Evolutionary conservation across 2,888 invertebrate species (phyloP).

Genomic region (Barypeithes pellucidus): DNA sequence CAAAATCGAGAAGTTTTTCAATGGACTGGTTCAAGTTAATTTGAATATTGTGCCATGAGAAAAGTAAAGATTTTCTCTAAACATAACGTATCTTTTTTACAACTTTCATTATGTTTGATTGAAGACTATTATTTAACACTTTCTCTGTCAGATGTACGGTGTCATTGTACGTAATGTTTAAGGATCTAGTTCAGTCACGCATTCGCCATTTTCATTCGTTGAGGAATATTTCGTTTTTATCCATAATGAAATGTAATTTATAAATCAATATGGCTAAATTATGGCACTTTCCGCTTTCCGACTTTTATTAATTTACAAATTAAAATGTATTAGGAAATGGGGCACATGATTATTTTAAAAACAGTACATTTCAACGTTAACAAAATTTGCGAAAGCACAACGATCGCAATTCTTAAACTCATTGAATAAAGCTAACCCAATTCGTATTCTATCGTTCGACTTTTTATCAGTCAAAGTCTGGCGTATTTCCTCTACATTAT

Average conservation of each 20-base stretch:
- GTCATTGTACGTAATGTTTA: constrained; percentile 3
- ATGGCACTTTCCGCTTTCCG: too few species aligned
- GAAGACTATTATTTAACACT: constrained; percentile 18
- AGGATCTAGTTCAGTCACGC: too few species aligned
- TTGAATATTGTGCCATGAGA: constrained; percentile 3
- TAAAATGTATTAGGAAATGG: too few species aligned
- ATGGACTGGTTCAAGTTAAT: not conserved
- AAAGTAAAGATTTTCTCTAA: constrained; percentile 9
- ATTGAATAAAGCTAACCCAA: constrained; percentile 16
- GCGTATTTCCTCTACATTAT: constrained; percentile 23
- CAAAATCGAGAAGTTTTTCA: not conserved
- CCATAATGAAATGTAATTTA: too few species aligned
- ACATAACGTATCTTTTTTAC: constrained; percentile 1
- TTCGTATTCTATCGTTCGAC: constrained; percentile 20
- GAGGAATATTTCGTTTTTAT: too few species aligned
- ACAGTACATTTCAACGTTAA: too few species aligned
- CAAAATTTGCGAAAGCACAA: too few species aligned
- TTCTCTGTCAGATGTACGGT: constrained; percentile 8
- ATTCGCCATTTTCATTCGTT: too few species aligned
- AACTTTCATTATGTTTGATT: constrained; percentile 23
- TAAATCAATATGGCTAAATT: too few species aligned
- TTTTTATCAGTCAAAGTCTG: constrained; percentile 28
- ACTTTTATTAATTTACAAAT: too few species aligned
- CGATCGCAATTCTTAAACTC: not conserved
- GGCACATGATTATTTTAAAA: too few species aligned